A percentile compares a stretch with the other conserved stretches of the same genome.
phyloP scores from a whole-genome alignment of 2,888 invertebrate species.

The Protophormia terraenovae region DNA sequence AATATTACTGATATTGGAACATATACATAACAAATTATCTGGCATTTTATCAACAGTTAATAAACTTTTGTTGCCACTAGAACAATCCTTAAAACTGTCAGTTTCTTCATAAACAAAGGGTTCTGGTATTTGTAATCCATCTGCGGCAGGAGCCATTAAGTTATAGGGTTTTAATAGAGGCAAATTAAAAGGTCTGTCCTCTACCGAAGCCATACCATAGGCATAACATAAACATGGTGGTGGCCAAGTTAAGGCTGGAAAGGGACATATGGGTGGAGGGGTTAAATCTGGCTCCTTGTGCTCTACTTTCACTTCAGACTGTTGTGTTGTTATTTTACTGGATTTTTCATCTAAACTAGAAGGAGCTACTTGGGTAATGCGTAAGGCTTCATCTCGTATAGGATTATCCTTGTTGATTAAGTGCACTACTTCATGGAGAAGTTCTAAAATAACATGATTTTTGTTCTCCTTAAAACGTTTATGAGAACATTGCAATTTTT shows the following conservation, averaged over 20 bases:
- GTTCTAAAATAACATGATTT: conserved; percentile 54
- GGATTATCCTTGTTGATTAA: conserved; percentile 57
- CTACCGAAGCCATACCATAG: neutral
- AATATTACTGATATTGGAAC: neutral
- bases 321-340: neutral
- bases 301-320: neutral
- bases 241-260: neutral
- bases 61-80: neutral
- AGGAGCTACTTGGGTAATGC: neutral
- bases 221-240: conserved; percentile 8
- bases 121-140: neutral
- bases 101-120: neutral
- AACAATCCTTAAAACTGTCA: neutral
- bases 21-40: neutral
- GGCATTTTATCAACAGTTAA: neutral
- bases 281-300: neutral
- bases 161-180: conserved; percentile 7
- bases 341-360: neutral
- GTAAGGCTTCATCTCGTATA: neutral
- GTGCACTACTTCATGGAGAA: conserved; percentile 64
- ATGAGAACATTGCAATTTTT: neutral
- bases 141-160: neutral
- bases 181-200: neutral
- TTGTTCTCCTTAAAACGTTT: neutral
- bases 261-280: neutral